Evolutionary conservation across 2,888 invertebrate species (phyloP), one percentile per base, ranked within the genome.

Genomic region (Cinara cedri): DNA sequence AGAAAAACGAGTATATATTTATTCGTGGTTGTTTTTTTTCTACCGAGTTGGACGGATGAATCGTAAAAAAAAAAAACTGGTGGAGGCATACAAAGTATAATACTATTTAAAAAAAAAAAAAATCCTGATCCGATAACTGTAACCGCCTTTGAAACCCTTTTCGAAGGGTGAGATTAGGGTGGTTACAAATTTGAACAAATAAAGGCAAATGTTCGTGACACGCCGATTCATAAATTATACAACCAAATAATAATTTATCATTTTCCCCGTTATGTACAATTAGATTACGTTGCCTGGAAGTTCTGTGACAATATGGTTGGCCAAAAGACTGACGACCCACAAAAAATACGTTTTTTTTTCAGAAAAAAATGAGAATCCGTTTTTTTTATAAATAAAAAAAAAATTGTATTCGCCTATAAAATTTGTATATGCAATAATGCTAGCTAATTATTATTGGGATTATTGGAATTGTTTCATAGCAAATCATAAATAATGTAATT

Each of bases 221-320:
- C 46, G n/a, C 24, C 46, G 66, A 55, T 55, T 46, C 66, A 76
- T 76, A 76, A 76, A 76, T 76, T 68, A 34, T 34, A 76, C 14
- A 14, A 49, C 66, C 66, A 26, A 76, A 76, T 66, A 76, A 66
- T 68, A 76, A 76, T 76, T 76, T 57, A 76, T 76, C 76, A 66
- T 76, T 68, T 68, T 76, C 44, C 49, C 24, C 16, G 60, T 57
- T 57, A n/a, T n/a, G n/a, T n/a, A 68, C 76, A 76, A 68, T 76
- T 55, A 75, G 44, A 63, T 66, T 76, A 76, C 19, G 51, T 44
- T 55, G 55, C 54, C 44, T 66, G 26, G 8, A 55, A 66, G 24
- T 57, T 55, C 24, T 46, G 72, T 60, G 60, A 49, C 46, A 72
- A 60, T 49, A 72, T 49, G 26, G n/a, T 19, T 4, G 26, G 60